phyloP scores from a whole-genome alignment of 2,113 vertebrate species.

The Macquaria ambigua region DNA sequence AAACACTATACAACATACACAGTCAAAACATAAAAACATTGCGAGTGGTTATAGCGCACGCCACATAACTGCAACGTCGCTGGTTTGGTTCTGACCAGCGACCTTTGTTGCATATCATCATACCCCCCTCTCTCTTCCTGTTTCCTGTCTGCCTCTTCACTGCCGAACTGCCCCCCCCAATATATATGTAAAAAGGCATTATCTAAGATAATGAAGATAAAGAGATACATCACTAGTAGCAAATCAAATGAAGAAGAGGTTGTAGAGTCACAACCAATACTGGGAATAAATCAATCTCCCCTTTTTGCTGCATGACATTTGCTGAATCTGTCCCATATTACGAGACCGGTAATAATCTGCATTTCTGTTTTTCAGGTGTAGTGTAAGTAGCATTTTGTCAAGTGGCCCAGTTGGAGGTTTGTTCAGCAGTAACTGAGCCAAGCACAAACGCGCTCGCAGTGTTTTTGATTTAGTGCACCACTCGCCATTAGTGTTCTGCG shows the following conservation, averaged over 20 bases:
- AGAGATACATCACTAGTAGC: neutral
- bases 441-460: neutral
- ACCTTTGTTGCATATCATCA: no score
- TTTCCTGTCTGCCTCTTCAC: no score
- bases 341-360: neutral
- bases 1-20: slow-evolving; percentile 50
- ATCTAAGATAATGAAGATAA: slow-evolving; percentile 4
- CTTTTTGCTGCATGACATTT: neutral
- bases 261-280: neutral
- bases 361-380: neutral
- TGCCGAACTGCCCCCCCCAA: no score
- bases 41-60: no score
- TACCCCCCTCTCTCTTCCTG: no score
- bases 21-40: slow-evolving; percentile 31
- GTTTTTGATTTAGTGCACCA: neutral
- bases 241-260: neutral
- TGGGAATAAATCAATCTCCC: neutral
- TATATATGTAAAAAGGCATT: slow-evolving; percentile 24
- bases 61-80: no score
- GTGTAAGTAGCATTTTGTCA: neutral
- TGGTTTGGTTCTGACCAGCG: no score
- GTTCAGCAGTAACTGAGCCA: neutral
- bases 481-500: neutral
- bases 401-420: neutral
- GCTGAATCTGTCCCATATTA: neutral